These are phyloP conservation scores for Nothoprocta pentlandii DNA, from an alignment of 2,113 vertebrate genomes.

Conservation along the genomic window DNA sequence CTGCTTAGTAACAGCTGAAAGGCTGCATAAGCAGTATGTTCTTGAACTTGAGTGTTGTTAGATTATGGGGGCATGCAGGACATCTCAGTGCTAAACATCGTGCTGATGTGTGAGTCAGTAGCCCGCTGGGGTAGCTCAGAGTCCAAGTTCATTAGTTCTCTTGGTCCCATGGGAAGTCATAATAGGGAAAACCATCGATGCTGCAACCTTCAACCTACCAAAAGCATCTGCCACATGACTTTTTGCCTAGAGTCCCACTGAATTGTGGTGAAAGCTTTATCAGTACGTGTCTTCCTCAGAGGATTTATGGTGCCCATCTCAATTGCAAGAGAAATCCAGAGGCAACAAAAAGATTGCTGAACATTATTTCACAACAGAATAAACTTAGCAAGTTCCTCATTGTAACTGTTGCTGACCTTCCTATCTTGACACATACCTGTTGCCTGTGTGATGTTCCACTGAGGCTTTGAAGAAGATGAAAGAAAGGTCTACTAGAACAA, in stretches of 20 bases:
- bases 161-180: background rate
- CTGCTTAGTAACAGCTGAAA: background rate
- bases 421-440: background rate
- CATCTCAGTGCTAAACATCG: background rate
- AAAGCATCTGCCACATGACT: background rate
- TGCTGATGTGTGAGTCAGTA: background rate
- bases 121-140: background rate
- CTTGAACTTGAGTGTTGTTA: background rate
- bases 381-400: background rate
- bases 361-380: background rate
- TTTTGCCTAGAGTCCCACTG: background rate
- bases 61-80: background rate
- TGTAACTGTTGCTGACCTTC: rapidly evolving
- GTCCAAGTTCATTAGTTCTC: background rate
- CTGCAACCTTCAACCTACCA: background rate
- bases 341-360: background rate
- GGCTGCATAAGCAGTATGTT: rapidly evolving
- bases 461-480: background rate
- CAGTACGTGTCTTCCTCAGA: background rate
- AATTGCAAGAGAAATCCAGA: background rate
- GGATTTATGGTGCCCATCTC: background rate
- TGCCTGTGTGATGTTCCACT: background rate
- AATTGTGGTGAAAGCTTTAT: background rate
- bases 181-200: background rate
- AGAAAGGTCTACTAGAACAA: background rate